Base-by-base conservation (phyloP, 2,797 vertebrate genomes). In the Crenuchus spilurus region DNA sequence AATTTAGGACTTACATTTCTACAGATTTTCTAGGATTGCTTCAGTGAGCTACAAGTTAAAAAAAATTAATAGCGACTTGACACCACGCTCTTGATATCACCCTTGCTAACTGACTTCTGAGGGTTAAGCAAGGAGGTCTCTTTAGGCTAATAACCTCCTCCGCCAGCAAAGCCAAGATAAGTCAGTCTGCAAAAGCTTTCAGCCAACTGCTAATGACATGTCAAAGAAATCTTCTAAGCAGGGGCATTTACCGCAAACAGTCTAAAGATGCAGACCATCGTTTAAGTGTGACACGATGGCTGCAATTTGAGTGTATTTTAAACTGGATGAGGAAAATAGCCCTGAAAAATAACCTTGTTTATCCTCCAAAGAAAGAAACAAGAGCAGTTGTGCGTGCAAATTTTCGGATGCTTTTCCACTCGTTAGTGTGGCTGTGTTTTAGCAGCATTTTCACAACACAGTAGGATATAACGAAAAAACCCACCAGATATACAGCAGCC, bases 121-220 rank as follows among this genome's bases (percentile, higher is more conserved):
- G 9, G 49, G 22, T 52, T 52, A 28, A 52, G 10, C 22, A 52
- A 4, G 24, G 20, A 41, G 35, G 58, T 39, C 24, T 35, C 20
- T 24, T 61, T 9, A 61, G 33, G 35, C 24, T 61, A 61, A 39
- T 41, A 61, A 3, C 33, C 14, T 37, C 3, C 6, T 37, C 35
- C 22, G 9, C 20, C 33, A 22, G 57, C 2, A 4, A 62, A 22
- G 20, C 22, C 37, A 14, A 62, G 20, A 41, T 26, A 26, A 22
- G 10, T 60, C 54, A 18, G 28, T 6, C 31, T 37, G 18, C 8
- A 22, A 2, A 60, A 0, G n/a, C n/a, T 28, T 30, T 42, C 20
- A 41, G 58, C 37, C 58, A 41, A n/a, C 58, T 44, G 6, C 37
- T 62, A 26, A 62, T 62, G 39, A 28, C 24, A 62, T 41, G 24